Conservation (phyloP, 2,888 invertebrate species). For the Cryptocephalus moraei region DNA sequence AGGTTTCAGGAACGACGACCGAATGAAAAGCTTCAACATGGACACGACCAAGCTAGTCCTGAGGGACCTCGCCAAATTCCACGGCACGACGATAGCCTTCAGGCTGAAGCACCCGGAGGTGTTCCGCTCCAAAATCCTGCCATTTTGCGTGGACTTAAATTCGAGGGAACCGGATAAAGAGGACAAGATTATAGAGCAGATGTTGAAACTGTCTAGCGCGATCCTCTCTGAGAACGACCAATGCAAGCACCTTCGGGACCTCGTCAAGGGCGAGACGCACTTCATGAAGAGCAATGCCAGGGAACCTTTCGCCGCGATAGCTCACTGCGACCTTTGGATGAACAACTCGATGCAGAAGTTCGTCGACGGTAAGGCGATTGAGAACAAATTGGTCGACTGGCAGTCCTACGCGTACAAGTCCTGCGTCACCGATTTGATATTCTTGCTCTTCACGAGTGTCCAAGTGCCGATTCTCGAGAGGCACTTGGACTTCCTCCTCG, state of each 20-base stretch:
- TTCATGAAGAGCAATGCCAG: not conserved
- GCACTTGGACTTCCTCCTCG: conserved; percentile 37
- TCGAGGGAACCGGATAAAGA: not conserved
- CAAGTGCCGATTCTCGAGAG: conserved; percentile 30
- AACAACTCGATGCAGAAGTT: conserved; percentile 45
- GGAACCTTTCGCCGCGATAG: conserved; percentile 42
- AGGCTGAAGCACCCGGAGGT: not conserved
- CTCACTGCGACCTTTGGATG: conserved; percentile 48
- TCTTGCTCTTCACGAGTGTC: conserved; percentile 43
- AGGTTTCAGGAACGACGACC: not conserved
- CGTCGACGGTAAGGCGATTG: conserved; percentile 9
- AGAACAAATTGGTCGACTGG: conserved; percentile 31
- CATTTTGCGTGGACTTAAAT: not conserved
- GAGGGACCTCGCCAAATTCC: not conserved
- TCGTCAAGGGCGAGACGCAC: too few species aligned
- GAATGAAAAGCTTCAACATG: not conserved
- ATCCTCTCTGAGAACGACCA: not conserved
- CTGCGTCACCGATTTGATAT: conserved; percentile 42
- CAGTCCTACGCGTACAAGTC: conserved; percentile 43
- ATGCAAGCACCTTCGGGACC: too few species aligned
- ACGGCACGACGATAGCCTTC: not conserved
- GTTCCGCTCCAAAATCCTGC: not conserved
- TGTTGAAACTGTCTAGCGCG: not conserved
- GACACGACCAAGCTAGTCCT: not conserved
- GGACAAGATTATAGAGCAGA: not conserved